Conservation (phyloP, 2,888 invertebrate genomes). For the Hirtodrosophila duncani region DNA sequence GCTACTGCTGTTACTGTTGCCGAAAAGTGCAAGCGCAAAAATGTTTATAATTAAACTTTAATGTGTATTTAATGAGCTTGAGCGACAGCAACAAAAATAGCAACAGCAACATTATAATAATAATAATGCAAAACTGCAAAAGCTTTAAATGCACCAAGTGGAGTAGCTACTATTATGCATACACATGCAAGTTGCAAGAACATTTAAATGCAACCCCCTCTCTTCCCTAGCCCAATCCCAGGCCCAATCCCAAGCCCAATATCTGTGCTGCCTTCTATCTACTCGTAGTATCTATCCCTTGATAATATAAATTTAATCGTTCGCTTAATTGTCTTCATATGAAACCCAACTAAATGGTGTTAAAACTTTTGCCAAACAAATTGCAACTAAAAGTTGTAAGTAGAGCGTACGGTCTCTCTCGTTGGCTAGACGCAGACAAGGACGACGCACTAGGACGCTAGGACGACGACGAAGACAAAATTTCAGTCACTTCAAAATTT, state of each 20-base stretch:
- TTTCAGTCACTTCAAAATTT: slow-evolving; percentile 59
- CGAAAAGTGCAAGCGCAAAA: slow-evolving; percentile 65
- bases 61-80: slow-evolving; percentile 58
- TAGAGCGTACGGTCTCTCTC: slow-evolving; percentile 2
- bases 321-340: slow-evolving; percentile 70
- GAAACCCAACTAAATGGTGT: slow-evolving; percentile 68
- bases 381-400: slow-evolving; percentile 68
- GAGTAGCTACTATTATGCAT: too few relatives aligned
- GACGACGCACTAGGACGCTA: slow-evolving; percentile 21
- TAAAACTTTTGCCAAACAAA: slow-evolving; percentile 68
- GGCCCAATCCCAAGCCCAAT: too few relatives aligned
- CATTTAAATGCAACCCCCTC: too few relatives aligned
- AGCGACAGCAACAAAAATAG: slow-evolving; percentile 5
- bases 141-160: too few relatives aligned
- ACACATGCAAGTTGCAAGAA: too few relatives aligned
- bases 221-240: too few relatives aligned
- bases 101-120: slow-evolving; percentile 37
- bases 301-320: slow-evolving; percentile 72
- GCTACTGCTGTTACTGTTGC: slow-evolving; percentile 30
- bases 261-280: too few relatives aligned
- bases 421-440: slow-evolving; percentile 13
- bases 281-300: too few relatives aligned
- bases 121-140: too few relatives aligned
- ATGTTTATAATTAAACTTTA: slow-evolving; percentile 71
- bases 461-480: slow-evolving; percentile 57